These are phyloP conservation scores for Tuberolachnus salignus DNA, from an alignment of 2,888 invertebrate genomes.

Conservation along the genomic window DNA sequence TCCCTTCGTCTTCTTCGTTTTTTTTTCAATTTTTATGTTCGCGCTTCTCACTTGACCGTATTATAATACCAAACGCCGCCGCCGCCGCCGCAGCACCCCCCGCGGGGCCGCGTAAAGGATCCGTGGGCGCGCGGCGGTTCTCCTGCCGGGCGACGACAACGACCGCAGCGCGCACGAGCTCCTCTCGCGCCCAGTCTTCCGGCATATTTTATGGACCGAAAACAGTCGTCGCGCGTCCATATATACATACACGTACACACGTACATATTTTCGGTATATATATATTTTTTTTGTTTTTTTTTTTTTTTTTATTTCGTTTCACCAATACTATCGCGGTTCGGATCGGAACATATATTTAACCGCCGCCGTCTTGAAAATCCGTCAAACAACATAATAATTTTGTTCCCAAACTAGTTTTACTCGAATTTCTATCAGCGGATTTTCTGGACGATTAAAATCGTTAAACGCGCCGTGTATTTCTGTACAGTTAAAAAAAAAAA, in stretches of 20 bases:
- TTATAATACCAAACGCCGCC: conserved; percentile 34
- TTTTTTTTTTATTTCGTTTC: neutral
- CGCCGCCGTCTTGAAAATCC: conserved; percentile 20
- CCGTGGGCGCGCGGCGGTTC: conserved; percentile 45
- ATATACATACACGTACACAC: too few relatives aligned
- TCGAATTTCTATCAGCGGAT: conserved; percentile 32
- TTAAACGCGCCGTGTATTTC: neutral
- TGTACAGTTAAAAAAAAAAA: neutral
- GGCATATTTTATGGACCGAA: conserved; percentile 42
- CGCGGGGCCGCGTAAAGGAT: conserved; percentile 11
- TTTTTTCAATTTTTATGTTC: conserved; percentile 40
- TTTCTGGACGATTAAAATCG: conserved; percentile 32
- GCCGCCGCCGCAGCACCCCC: conserved; percentile 10
- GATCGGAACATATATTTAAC: conserved; percentile 34
- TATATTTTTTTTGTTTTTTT: too few relatives aligned
- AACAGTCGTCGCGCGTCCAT: neutral
- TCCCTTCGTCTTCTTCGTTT: neutral
- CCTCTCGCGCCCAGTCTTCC: too few relatives aligned
- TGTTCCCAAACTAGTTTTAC: conserved; percentile 34
- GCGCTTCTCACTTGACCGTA: conserved; percentile 36
- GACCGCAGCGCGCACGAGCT: too few relatives aligned
- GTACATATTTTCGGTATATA: neutral
- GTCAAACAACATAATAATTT: conserved; percentile 43
- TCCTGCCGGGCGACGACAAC: conserved; percentile 54
- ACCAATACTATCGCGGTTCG: conserved; percentile 42